Base-by-base conservation (phyloP, 2,113 vertebrate genomes). In the Percina caprodes region DNA sequence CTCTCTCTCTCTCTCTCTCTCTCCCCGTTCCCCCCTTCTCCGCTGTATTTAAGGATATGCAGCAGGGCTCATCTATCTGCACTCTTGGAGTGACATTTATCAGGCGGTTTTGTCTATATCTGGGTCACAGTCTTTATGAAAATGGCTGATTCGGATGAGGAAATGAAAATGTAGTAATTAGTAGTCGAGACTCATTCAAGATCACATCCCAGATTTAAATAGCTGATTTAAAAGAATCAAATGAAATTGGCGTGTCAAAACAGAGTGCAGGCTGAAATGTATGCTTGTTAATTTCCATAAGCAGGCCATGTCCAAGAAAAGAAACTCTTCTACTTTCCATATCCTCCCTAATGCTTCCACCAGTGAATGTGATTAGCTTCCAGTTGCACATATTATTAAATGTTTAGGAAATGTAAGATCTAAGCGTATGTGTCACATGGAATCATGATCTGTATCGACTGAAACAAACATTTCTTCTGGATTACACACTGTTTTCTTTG, bases 111-210 rank as follows among this genome's bases (percentile, higher is more conserved):
- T 72, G 79, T 90, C 86, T 65, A 69, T 68, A 90, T 90, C 85
- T 89, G 84, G 90, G 86, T 88, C 87, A 86, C 77, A 45, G 80
- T 70, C 80, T 83, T 90, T 63, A 89, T 89, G 85, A 78, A 78
- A 90, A 63, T 48, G 80, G 59, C 59, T 71, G 79, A 89, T 91
- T 84, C n/a, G 16, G 56, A 79, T 48, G 61, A 77, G 26, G 69
- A 24, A 82, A 76, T 81, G 74, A 56, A 79, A 86, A 69, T 67
- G 77, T 76, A 75, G 85, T 74, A 89, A 86, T 89, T 90, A 88
- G 86, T n/a, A 80, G 78, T 60, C 62, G 10, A 58, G 62, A 33
- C 54, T 88, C 75, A 76, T 90, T 91, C 78, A 48, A 74, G 60
- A 69, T 80, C 82, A 49, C 60, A 59, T 78, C 55, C 65, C 62